These are phyloP conservation scores for Hylaea fasciaria DNA, from an alignment of 2,888 invertebrate genomes.

Conservation along the genomic window DNA sequence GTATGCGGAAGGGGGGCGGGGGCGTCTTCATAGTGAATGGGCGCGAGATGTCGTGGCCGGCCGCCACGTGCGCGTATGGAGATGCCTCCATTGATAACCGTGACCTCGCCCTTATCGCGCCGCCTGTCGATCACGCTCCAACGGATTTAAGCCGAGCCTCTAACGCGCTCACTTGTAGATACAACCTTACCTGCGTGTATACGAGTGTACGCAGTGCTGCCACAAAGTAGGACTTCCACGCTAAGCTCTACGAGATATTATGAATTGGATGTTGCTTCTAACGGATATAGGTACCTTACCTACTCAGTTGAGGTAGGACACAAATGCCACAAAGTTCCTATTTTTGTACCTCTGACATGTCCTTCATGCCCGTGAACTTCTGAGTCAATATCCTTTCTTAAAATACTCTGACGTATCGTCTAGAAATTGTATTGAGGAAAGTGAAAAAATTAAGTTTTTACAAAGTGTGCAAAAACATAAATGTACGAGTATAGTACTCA, in stretches of 20 bases:
- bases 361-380: too few species aligned
- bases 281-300: neutral
- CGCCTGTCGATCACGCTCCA: slow-evolving; percentile 64
- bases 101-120: slow-evolving; percentile 82
- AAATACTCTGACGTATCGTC: neutral
- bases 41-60: slow-evolving; percentile 83
- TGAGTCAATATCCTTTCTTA: neutral
- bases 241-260: neutral
- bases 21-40: slow-evolving; percentile 83
- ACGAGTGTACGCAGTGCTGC: too few species aligned
- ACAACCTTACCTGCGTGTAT: slow-evolving; percentile 5
- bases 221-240: neutral
- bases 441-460: neutral
- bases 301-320: neutral
- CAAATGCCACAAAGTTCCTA: neutral
- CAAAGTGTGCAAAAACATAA: neutral
- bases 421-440: too few species aligned
- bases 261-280: too few species aligned
- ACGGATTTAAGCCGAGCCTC: slow-evolving; percentile 48
- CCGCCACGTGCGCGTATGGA: slow-evolving; percentile 81
- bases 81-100: slow-evolving; percentile 82
- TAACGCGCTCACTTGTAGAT: slow-evolving; percentile 31
- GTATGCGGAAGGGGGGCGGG: slow-evolving; percentile 48
- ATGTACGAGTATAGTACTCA: slow-evolving; percentile 7
- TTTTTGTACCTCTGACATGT: neutral